These are phyloP conservation scores for Tinamus guttatus DNA, from an alignment of 2,113 vertebrate species.

Conservation along the genomic window DNA sequence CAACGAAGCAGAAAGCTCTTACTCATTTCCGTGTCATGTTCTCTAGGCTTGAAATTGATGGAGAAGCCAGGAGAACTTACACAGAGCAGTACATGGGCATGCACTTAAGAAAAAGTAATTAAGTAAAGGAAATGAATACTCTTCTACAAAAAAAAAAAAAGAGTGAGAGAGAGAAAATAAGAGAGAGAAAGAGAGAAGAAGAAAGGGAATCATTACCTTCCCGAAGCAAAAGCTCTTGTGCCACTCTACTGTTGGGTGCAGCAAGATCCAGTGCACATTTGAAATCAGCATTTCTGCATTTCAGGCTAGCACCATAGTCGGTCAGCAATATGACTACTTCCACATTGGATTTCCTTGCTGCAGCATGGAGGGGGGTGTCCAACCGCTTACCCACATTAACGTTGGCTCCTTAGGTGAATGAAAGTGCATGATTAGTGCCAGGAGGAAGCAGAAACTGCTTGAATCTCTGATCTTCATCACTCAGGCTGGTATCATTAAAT, in stretches of 20 bases:
- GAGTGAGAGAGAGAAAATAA: no score
- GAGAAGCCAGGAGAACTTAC: neutral
- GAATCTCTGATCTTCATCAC: neutral
- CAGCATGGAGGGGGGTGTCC: conserved; percentile 88
- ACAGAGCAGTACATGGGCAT: neutral
- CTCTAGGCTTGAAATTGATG: neutral
- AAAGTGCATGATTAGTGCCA: neutral
- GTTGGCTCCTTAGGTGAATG: conserved; percentile 81
- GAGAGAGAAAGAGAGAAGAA: neutral
- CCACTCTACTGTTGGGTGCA: conserved; percentile 75
- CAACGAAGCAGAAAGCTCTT: neutral
- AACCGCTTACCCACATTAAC: conserved; percentile 78
- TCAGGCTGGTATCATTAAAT: neutral
- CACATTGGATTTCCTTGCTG: conserved; percentile 75
- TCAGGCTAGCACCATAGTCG: conserved; percentile 88
- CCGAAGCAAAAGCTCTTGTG: conserved; percentile 74
- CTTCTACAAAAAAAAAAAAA: neutral
- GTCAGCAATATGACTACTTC: conserved; percentile 81
- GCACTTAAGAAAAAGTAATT: neutral
- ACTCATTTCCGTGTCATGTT: neutral
- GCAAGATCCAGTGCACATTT: conserved; percentile 86
- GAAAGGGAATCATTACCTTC: conserved; percentile 75
- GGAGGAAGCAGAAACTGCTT: neutral
- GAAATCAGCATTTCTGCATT: conserved; percentile 83
- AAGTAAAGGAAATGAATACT: neutral